Evolutionary conservation across 1,140 invertebrate species (phyloP), one percentile per base, ranked within the genome.

Genomic region (Anagrus nilaparvatae): DNA sequence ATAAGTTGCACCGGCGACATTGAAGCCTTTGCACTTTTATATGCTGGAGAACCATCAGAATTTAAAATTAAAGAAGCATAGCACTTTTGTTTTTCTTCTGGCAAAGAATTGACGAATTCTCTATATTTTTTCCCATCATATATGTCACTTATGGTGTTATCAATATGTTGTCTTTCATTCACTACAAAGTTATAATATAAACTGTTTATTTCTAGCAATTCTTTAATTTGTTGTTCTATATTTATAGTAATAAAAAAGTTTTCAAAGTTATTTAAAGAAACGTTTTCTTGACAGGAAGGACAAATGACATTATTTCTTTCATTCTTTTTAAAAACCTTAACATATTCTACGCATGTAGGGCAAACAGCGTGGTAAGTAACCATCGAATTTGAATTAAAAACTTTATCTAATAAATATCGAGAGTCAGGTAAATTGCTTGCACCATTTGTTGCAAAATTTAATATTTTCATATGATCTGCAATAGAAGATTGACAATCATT

Each of bases 331-430:
- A 36, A 21, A 8, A 23, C 13, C 24, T 14, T 21, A 12, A 36
- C 14, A 21, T 36, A 36, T 4, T 4, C 5, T 13, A 23, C 24
- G 14, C 34, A 36, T n/a, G n/a, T 16, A 10, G 34, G 16, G 20
- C 34, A 36, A 5, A 36, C 34, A n/a, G 34, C 34, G 17, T 36
- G 34, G 14, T 36, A 36, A 7, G 17, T n/a, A 8, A 33, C 8
- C 7, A 6, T 18, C 8, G 17, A 6, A 8, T 13, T 18, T 4
- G 31, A 7, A 18, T 17, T 18, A 18, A 33, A 4, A 8, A 33
- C 6, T 19, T 33, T 33, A 33, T 33, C 31, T 17, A 33, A 8
- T 33, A 18, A 18, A n/a, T 33, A 33, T 17, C 31, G 31, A 33
- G 13, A 10, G 7, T 33, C 31, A 7, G 31, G 31, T 10, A 33